Evolutionary conservation across 2,888 invertebrate species (phyloP).

Genomic region (Platycnemis pennipes): DNA sequence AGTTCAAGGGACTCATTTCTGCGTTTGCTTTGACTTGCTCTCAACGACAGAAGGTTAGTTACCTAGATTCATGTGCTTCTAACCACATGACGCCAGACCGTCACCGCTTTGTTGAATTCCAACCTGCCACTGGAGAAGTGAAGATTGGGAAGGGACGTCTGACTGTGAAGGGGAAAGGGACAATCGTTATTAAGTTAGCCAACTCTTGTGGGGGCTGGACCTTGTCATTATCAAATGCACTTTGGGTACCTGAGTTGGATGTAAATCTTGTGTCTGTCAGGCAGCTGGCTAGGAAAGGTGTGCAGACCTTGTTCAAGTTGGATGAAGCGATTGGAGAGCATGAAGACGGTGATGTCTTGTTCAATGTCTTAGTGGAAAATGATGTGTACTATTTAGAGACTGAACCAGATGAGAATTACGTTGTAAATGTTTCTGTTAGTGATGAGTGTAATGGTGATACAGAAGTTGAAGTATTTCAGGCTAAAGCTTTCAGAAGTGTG

Average conservation of each 20-base stretch:
- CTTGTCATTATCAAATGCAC: neutral
- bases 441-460: conserved; percentile 1
- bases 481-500: neutral
- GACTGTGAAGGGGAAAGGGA: neutral
- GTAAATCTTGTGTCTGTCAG: neutral
- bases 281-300: neutral
- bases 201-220: conserved; percentile 16
- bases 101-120: neutral
- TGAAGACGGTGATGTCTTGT: conserved; percentile 5
- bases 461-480: neutral
- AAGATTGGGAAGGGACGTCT: conserved; percentile 7
- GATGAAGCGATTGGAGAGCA: conserved; percentile 7
- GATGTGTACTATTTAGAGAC: neutral
- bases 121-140: conserved; percentile 10
- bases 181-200: neutral
- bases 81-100: neutral
- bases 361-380: conserved; percentile 11
- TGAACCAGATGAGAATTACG: neutral
- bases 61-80: neutral
- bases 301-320: neutral
- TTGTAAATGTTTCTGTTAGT: neutral
- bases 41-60: neutral
- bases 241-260: conserved; percentile 1
- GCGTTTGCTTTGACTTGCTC: neutral
- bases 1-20: conserved; percentile 18